A percentile compares a stretch with the other conserved stretches of the same genome.
Conservation (phyloP, 2,888 invertebrate genomes). For the Tetropium fuscum region DNA sequence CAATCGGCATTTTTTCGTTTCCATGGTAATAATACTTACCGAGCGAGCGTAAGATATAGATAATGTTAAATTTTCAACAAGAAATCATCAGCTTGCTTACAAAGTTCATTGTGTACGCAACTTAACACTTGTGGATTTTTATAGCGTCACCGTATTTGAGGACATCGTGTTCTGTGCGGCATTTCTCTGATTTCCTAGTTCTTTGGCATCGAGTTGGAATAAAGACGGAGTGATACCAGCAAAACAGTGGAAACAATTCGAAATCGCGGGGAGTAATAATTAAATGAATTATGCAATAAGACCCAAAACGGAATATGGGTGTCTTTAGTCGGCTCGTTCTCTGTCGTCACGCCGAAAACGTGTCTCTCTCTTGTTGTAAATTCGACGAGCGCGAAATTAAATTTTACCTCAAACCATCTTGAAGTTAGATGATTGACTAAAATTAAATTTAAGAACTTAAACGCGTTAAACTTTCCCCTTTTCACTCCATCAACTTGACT, state of each 20-base stretch:
- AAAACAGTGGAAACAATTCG: slow-evolving; percentile 45
- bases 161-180: no score
- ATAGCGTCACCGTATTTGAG: no score
- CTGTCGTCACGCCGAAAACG: slow-evolving; percentile 32
- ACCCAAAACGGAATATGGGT: slow-evolving; percentile 53
- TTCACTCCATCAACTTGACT: slow-evolving; percentile 63
- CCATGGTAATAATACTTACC: no score
- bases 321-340: slow-evolving; percentile 29
- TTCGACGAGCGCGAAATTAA: slow-evolving; percentile 64
- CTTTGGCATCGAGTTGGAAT: not conserved
- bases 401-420: slow-evolving; percentile 64
- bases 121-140: no score
- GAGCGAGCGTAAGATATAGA: no score
- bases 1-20: no score
- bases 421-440: slow-evolving; percentile 66
- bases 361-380: slow-evolving; percentile 48
- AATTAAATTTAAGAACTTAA: slow-evolving; percentile 67
- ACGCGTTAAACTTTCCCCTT: slow-evolving; percentile 65
- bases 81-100: no score
- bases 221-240: slow-evolving; percentile 10
- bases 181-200: no score
- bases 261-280: slow-evolving; percentile 57
- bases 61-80: no score
- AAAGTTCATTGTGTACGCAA: no score
- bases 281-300: slow-evolving; percentile 63